Base-by-base conservation (phyloP, 1,140 invertebrate genomes). In the Mamestra configurata region DNA sequence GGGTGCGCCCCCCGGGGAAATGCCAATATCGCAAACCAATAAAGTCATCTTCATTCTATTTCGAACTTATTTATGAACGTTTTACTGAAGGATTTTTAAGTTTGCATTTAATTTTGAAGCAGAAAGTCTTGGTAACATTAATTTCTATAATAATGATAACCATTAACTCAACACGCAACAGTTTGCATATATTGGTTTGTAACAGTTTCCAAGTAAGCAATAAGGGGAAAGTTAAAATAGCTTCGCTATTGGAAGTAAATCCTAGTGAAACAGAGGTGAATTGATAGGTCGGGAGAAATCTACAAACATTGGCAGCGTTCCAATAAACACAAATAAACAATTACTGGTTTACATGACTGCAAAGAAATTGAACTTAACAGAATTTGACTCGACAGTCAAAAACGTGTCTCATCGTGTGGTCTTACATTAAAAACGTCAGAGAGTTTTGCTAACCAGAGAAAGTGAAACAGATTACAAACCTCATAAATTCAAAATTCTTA, bases 11-110 rank as follows among this genome's bases (percentile, higher is more conserved):
- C 71, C 86, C 87, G 55, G 78, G 88, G 87, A 90, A 86, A 85
- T 86, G 82, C 66, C 82, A 91, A 90, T 89, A 89, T 92, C 89
- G 82, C 85, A 83, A 88, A 88, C 86, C 86, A 89, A 89, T 90
- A 90, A 88, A 89, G 79, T 87, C 79, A 85, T 86, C 85, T 87
- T 86, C 82, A 85, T 86, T 86, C 61, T 83, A 77, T 55, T 79
- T 70, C n/a, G 13, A 51, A 43, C 43, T 49, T 55, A 24, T 64
- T 55, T 70, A 20, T 40, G 27, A 78, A 78, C 35, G 76, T 31
- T 77, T 77, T 64, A 35, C 22, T 46, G 49, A n/a, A 68, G 46
- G 35, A 40, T 37, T 66, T 43, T 27, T 40, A 46, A 20, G 46
- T 59, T 13, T 43, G 18, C 10, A 11, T 1, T 27, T 75, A 4